Evolutionary conservation across 2,113 vertebrate genomes (phyloP).

Genomic region (Onychostoma macrolepis): DNA sequence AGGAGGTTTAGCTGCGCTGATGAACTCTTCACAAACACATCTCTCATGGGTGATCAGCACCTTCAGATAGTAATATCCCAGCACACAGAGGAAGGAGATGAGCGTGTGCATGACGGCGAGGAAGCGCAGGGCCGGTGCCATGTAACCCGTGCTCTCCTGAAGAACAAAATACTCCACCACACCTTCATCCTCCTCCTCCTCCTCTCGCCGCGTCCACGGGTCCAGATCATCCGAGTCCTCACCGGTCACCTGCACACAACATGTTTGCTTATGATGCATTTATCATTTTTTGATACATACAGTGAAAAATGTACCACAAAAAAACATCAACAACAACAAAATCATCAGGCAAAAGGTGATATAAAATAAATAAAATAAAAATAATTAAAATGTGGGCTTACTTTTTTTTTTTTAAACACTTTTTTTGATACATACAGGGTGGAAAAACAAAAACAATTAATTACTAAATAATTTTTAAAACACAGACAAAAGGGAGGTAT

Average conservation of each 20-base stretch:
- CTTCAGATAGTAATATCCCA: constrained; percentile 98
- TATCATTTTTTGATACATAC: background rate
- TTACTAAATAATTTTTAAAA: too few relatives aligned
- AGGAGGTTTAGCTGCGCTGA: background rate
- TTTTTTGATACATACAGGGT: too few relatives aligned
- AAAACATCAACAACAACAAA: too few relatives aligned
- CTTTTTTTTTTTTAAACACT: too few relatives aligned
- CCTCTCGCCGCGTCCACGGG: constrained; percentile 85
- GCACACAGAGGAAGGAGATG: constrained; percentile 95
- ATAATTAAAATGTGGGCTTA: too few relatives aligned
- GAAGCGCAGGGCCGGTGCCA: constrained; percentile 91
- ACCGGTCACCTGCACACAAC: constrained; percentile 86
- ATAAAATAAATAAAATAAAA: too few relatives aligned
- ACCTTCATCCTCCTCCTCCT: constrained; percentile 78
- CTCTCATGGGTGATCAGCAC: constrained; percentile 59
- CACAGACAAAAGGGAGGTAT: too few relatives aligned
- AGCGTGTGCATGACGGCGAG: constrained; percentile 91
- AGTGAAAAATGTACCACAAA: background rate
- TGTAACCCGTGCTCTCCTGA: constrained; percentile 96
- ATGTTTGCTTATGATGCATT: too few relatives aligned
- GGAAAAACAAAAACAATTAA: background rate
- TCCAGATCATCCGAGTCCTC: constrained; percentile 88
- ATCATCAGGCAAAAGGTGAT: background rate
- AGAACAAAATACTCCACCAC: constrained; percentile 92
- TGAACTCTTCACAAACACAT: background rate